Evolutionary conservation across 2,888 invertebrate genomes (phyloP), one percentile per base, ranked within the genome.

Genomic region (Eupeodes luniger): DNA sequence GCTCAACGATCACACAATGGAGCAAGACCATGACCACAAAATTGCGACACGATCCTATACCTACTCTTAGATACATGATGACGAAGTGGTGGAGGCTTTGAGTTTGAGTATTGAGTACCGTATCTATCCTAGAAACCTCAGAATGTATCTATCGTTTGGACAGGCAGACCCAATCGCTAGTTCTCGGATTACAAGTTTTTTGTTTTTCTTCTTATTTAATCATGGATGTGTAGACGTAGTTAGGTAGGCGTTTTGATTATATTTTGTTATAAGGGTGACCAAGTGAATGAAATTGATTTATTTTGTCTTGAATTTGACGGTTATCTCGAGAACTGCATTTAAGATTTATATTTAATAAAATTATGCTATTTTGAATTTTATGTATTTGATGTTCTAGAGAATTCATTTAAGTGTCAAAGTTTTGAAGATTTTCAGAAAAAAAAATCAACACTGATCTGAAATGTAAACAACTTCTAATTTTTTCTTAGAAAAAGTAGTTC

Each of bases 41-140:
- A 87, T 84, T 84, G 87, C 87, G 87, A 87, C 87, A 87, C 87
- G 86, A 86, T 82, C 86, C 64, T n/a, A 57, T 72, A 75, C 40
- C 64, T n/a, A 57, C 66, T 69, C 40, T 0, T 40, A 40, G 40
- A 9, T 40, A 40, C 40, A 78, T 40, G 83, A 75, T 80, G 86
- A 75, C 75, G 81, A 81, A 74, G 85, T 78, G 82, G 40, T 78
- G 78, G 27, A 27, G 27, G 75, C 64, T 49, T 53, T 66, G 51
- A 27, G 3, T 27, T 27, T 27, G 27, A 27, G 27, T 27, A 27
- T 27, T 27, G 27, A 55, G 72, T 83, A 85, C 85, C 81, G 81
- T 88, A 78, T 62, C 69, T 44, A 47, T 64, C 47, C 47, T 64
- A 64, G 59, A 74, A 72, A 77, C 82, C 85, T 64, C 75, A 78